These are phyloP conservation scores for Centropyge bicolor DNA, from an alignment of 2,797 vertebrate genomes.

Conservation along the genomic window DNA sequence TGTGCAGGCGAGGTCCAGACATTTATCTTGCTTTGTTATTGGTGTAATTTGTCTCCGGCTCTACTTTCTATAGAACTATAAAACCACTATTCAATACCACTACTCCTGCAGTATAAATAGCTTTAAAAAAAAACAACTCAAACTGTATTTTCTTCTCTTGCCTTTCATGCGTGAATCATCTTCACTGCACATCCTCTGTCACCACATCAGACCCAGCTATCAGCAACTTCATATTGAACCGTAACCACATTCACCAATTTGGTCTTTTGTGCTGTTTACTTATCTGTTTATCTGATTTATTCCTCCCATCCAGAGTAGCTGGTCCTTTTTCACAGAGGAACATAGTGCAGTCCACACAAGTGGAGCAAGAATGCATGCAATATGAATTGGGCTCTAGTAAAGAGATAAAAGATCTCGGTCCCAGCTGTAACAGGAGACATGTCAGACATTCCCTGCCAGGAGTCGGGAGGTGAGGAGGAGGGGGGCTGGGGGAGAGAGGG, in stretches of 20 bases:
- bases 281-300: constrained; percentile 63
- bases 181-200: constrained; percentile 33
- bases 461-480: constrained; percentile 56
- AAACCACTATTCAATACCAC: constrained; percentile 35
- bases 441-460: constrained; percentile 74
- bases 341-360: constrained; percentile 66
- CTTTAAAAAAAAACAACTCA: constrained; percentile 32
- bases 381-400: constrained; percentile 71
- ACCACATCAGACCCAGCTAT: constrained; percentile 62
- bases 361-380: constrained; percentile 71
- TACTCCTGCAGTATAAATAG: constrained; percentile 33
- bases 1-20: constrained; percentile 16
- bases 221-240: constrained; percentile 63
- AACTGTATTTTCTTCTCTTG: neutral
- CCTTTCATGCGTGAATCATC: constrained; percentile 34
- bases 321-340: constrained; percentile 41
- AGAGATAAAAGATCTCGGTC: constrained; percentile 75
- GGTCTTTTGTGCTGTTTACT: constrained; percentile 39
- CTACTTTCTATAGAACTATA: constrained; percentile 23
- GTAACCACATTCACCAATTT: constrained; percentile 64
- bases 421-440: constrained; percentile 80
- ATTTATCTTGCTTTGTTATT: constrained; percentile 41
- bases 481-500: neutral
- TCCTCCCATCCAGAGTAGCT: constrained; percentile 40
- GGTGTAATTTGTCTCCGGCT: constrained; percentile 26